phyloP scores from a whole-genome alignment of 1,140 invertebrate genomes.

The Panulirus ornatus region DNA sequence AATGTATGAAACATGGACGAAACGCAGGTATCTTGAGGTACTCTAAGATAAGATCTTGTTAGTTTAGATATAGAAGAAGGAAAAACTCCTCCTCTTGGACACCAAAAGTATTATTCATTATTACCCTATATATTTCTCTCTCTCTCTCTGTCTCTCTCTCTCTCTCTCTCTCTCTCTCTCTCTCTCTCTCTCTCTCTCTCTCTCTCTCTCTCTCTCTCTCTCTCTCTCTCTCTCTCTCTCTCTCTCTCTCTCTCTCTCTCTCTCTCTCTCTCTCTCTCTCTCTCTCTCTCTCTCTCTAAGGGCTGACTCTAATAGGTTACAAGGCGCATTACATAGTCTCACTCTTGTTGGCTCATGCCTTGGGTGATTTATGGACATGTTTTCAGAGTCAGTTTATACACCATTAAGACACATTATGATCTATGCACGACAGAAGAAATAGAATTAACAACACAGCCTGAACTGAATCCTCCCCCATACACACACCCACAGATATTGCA shows the following conservation, averaged over 20 bases:
- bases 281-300: no score
- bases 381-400: no score
- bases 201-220: constrained; percentile 36
- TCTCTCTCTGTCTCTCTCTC: constrained; percentile 21
- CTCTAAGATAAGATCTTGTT: background rate
- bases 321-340: no score
- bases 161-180: constrained; percentile 25
- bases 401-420: no score
- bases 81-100: no score
- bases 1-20: background rate
- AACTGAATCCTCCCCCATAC: no score
- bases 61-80: background rate
- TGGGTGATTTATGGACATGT: no score
- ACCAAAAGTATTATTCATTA: background rate
- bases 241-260: constrained; percentile 23
- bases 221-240: constrained; percentile 26
- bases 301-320: no score
- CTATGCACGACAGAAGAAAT: no score
- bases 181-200: constrained; percentile 15
- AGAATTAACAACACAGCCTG: no score
- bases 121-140: background rate
- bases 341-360: no score
- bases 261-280: background rate
- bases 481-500: no score
- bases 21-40: background rate